These are phyloP conservation scores for Brachylomia viminalis DNA, from an alignment of 2,888 invertebrate species.

Conservation along the genomic window DNA sequence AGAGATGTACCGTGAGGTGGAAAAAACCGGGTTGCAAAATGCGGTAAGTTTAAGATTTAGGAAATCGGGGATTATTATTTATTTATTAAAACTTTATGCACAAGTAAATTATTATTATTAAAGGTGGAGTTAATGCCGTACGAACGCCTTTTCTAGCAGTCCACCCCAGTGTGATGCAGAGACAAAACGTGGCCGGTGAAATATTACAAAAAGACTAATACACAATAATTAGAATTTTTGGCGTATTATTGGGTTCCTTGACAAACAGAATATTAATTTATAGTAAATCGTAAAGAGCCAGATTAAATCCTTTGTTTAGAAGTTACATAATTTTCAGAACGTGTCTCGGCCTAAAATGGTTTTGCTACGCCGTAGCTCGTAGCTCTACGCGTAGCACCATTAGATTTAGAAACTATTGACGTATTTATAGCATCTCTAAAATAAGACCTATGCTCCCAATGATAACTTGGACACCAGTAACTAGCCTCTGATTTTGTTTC, in stretches of 20 bases:
- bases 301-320: background rate
- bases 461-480: background rate
- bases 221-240: background rate
- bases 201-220: background rate
- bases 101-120: background rate
- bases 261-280: background rate
- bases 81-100: background rate
- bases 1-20: constrained; percentile 78
- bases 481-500: background rate
- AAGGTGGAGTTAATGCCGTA: background rate
- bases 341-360: background rate
- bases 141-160: too few species aligned
- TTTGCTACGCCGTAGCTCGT: background rate
- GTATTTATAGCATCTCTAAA: background rate
- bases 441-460: background rate
- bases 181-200: background rate
- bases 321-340: background rate
- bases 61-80: background rate
- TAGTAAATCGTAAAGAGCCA: background rate
- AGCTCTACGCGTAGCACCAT: background rate
- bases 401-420: background rate
- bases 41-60: constrained; percentile 35
- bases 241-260: background rate
- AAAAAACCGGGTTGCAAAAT: constrained; percentile 47
- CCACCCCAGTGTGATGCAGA: background rate